Conservation (phyloP, 2,113 vertebrate species). For the Rhabdornis inornatus region DNA sequence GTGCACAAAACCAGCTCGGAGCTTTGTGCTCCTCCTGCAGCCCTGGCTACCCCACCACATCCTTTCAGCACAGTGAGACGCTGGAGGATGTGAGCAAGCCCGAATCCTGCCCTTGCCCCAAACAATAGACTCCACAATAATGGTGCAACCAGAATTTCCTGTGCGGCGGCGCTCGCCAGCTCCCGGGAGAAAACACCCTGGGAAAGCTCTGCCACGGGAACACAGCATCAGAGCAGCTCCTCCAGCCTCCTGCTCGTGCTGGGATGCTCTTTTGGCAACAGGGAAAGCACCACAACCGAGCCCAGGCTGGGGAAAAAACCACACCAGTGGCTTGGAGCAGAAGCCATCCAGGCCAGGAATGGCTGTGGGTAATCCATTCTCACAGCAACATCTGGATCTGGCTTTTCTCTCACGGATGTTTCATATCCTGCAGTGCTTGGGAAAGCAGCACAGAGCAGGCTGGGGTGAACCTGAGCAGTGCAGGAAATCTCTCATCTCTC, state of each 20-base stretch:
- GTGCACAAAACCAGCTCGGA: background rate
- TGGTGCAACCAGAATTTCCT: constrained; percentile 47
- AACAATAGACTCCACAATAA: constrained; percentile 33
- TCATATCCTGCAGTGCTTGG: background rate
- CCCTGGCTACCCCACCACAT: background rate
- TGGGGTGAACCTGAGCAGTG: background rate
- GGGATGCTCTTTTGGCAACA: background rate
- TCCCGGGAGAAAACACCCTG: background rate
- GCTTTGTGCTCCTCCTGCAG: background rate
- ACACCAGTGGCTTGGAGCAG: background rate
- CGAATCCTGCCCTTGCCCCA: background rate
- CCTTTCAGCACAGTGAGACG: background rate
- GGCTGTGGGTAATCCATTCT: background rate
- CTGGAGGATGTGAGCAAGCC: constrained; percentile 14
- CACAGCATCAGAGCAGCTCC: background rate
- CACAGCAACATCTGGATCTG: background rate
- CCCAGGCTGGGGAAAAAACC: background rate
- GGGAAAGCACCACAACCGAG: background rate
- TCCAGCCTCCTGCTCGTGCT: background rate
- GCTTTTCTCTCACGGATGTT: background rate
- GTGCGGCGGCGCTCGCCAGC: background rate
- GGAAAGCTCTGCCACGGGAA: background rate
- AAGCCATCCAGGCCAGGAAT: background rate
- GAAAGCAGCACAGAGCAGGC: background rate
- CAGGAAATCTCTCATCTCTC: background rate